Evolutionary conservation across 2,797 vertebrate species (phyloP).

Genomic region (Odontamblyopus lacepedii): DNA sequence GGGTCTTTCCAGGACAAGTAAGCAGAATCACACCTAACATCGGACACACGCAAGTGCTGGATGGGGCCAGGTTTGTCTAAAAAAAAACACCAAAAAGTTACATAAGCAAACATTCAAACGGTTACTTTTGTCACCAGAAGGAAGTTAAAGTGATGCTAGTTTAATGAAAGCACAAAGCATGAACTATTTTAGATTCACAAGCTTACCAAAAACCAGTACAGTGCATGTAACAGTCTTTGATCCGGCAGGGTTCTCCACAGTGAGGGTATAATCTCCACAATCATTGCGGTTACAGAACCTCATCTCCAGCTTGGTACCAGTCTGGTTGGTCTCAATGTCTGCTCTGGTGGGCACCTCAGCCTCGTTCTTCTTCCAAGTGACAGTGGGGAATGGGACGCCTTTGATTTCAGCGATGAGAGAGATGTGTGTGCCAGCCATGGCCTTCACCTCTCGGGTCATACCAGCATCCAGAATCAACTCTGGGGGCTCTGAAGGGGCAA

Average conservation of each 20-base stretch:
- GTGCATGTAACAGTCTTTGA: slow-evolving; percentile 93
- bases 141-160: neutral
- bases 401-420: slow-evolving; percentile 91
- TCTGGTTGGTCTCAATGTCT: slow-evolving; percentile 88
- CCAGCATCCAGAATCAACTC: slow-evolving; percentile 92
- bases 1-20: slow-evolving; percentile 98
- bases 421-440: slow-evolving; percentile 90
- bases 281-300: slow-evolving; percentile 90
- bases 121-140: neutral
- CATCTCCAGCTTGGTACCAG: slow-evolving; percentile 93
- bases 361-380: slow-evolving; percentile 94
- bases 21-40: slow-evolving; percentile 93
- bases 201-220: slow-evolving; percentile 89
- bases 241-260: slow-evolving; percentile 92
- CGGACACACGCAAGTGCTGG: slow-evolving; percentile 90
- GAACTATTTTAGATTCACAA: neutral
- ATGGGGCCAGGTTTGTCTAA: slow-evolving; percentile 96
- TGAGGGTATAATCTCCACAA: slow-evolving; percentile 92
- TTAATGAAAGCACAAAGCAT: neutral
- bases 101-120: neutral
- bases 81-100: slow-evolving; percentile 8
- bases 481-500: slow-evolving; percentile 84
- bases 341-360: slow-evolving; percentile 90
- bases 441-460: slow-evolving; percentile 93
- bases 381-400: slow-evolving; percentile 92